A percentile compares a stretch with the other conserved stretches of the same genome.
Evolutionary conservation across 23 tunicate species (phyloP).

Genomic region (Aplidium turbinatum): DNA sequence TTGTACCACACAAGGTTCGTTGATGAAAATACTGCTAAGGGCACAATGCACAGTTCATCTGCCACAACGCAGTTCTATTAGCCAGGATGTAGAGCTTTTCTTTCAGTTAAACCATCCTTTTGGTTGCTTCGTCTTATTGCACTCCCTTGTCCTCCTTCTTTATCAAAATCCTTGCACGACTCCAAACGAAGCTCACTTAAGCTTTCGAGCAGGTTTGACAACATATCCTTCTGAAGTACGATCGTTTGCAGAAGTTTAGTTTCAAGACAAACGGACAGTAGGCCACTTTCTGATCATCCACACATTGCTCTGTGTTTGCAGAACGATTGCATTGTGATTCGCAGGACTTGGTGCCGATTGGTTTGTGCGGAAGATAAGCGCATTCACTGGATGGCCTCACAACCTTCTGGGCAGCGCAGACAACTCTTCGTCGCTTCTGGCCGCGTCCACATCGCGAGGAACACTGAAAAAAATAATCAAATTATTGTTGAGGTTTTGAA

Average conservation of each 20-base stretch:
- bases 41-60: too few species aligned
- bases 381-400: slow-evolving; percentile 29
- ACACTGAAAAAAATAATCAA: slow-evolving; percentile 43
- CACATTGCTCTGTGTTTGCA: slow-evolving; percentile 28
- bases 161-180: too few species aligned
- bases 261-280: slow-evolving; percentile 77
- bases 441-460: slow-evolving; percentile 87
- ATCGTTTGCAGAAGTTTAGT: slow-evolving; percentile 75
- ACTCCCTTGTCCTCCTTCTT: too few species aligned
- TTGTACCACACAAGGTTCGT: too few species aligned
- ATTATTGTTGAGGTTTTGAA: too few species aligned
- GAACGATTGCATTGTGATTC: slow-evolving; percentile 31
- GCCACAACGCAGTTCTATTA: too few species aligned
- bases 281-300: slow-evolving; percentile 71
- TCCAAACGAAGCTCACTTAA: too few species aligned
- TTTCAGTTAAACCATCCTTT: too few species aligned
- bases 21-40: too few species aligned
- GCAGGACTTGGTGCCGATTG: slow-evolving; percentile 57
- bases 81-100: too few species aligned
- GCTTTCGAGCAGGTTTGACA: slow-evolving; percentile 66
- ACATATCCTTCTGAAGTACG: slow-evolving; percentile 81
- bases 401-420: slow-evolving; percentile 39
- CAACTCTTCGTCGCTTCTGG: slow-evolving; percentile 68
- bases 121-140: too few species aligned
- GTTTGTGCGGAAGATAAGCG: slow-evolving; percentile 38